Evolutionary conservation across 2,888 invertebrate species (phyloP).

Genomic region (Ophion slaviceki): DNA sequence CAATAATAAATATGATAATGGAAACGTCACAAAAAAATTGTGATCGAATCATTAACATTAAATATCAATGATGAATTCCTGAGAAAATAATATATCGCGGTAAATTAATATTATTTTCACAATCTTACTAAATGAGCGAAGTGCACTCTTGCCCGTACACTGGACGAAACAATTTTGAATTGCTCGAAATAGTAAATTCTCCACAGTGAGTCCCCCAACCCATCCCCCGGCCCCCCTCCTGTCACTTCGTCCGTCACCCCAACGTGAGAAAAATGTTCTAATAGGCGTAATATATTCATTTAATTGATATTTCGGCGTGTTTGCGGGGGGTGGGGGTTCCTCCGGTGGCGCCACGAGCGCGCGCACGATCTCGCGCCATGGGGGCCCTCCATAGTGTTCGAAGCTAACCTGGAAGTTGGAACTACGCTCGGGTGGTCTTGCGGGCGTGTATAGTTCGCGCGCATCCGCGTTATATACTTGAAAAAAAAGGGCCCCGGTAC

Average conservation of each 20-base stretch:
- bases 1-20: neutral
- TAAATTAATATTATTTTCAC: neutral
- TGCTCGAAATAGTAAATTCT: neutral
- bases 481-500: conserved; percentile 38
- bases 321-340: neutral
- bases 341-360: neutral
- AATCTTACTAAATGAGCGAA: neutral
- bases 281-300: conserved; percentile 15
- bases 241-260: neutral
- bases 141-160: neutral
- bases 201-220: neutral
- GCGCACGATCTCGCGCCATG: conserved; percentile 2
- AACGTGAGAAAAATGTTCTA: conserved; percentile 40
- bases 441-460: conserved; percentile 74
- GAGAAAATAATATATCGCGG: neutral
- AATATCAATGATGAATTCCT: neutral
- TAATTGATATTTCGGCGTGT: conserved; percentile 22
- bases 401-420: conserved; percentile 79
- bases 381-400: conserved; percentile 28
- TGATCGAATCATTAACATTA: neutral
- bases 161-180: neutral
- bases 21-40: no score
- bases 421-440: conserved; percentile 81
- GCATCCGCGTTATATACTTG: conserved; percentile 57
- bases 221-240: neutral